Percentiles rank a stretch among this genome's conserved stretches.
phyloP scores from a whole-genome alignment of 2,797 vertebrate species.

The Glyptemys insculpta region DNA sequence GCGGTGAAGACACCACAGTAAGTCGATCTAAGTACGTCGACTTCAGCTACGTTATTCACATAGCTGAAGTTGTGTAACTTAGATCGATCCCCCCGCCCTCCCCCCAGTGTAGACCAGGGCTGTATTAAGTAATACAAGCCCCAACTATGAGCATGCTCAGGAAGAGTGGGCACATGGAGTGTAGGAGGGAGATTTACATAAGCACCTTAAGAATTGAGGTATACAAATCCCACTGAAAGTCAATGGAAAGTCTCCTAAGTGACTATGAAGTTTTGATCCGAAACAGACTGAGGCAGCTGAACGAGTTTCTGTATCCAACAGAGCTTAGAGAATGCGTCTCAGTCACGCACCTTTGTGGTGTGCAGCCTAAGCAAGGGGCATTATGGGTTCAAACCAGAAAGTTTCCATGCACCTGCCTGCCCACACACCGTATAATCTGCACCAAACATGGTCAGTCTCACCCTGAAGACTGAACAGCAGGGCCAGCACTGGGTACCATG shows the following conservation, averaged over 20 bases:
- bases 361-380: no score
- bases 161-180: neutral
- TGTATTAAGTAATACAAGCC: neutral
- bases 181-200: neutral
- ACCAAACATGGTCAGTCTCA: neutral
- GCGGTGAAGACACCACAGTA: no score
- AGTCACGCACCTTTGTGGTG: no score
- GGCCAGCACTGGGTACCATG: neutral
- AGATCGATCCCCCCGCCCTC: no score
- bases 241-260: neutral
- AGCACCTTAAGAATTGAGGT: neutral
- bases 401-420: neutral
- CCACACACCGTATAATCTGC: neutral
- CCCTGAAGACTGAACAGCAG: neutral
- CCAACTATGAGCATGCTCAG: neutral
- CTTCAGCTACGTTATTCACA: no score
- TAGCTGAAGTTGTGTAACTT: no score
- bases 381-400: neutral
- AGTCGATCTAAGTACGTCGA: no score
- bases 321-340: neutral
- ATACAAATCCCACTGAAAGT: neutral
- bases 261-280: neutral
- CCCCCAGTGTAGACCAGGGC: no score
- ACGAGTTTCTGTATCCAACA: neutral
- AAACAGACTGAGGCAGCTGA: neutral